Evolutionary conservation across 2,797 vertebrate species (phyloP).

Genomic region (Champsocephalus gunnari): DNA sequence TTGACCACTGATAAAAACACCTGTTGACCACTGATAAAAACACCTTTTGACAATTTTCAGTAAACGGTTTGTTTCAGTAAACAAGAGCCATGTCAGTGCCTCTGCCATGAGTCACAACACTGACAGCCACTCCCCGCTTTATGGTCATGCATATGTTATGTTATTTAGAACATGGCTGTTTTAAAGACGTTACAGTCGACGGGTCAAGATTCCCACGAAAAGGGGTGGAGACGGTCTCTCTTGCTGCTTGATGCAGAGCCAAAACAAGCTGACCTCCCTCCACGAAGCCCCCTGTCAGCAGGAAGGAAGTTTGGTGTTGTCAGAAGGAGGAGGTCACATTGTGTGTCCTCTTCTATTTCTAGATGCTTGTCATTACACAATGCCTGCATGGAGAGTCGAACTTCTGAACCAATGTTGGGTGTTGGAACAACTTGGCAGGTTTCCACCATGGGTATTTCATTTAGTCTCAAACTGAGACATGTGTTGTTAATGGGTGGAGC

Average conservation of each 20-base stretch:
- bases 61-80: neutral
- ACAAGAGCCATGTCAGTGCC: slow-evolving; percentile 1
- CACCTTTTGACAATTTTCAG: slow-evolving; percentile 17
- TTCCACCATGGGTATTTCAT: slow-evolving; percentile 10
- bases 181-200: slow-evolving; percentile 15
- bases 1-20: slow-evolving; percentile 11
- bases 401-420: neutral
- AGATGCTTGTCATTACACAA: slow-evolving; percentile 49
- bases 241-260: slow-evolving; percentile 56
- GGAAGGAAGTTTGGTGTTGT: slow-evolving; percentile 80
- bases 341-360: slow-evolving; percentile 53
- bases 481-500: neutral
- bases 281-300: slow-evolving; percentile 49
- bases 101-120: slow-evolving; percentile 23
- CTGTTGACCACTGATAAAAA: slow-evolving; percentile 8
- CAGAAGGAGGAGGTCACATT: slow-evolving; percentile 58
- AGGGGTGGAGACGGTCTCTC: slow-evolving; percentile 52
- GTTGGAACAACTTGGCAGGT: slow-evolving; percentile 16
- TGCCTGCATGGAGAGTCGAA: slow-evolving; percentile 15
- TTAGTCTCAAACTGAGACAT: neutral
- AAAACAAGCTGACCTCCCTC: slow-evolving; percentile 62
- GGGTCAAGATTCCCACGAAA: slow-evolving; percentile 60
- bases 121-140: neutral
- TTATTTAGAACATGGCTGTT: slow-evolving; percentile 3
- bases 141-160: neutral